A percentile compares a stretch with the other conserved stretches of the same genome.
These are phyloP conservation scores for Neosalanx taihuensis DNA, from an alignment of 2,797 vertebrate genomes.

Conservation along the genomic window DNA sequence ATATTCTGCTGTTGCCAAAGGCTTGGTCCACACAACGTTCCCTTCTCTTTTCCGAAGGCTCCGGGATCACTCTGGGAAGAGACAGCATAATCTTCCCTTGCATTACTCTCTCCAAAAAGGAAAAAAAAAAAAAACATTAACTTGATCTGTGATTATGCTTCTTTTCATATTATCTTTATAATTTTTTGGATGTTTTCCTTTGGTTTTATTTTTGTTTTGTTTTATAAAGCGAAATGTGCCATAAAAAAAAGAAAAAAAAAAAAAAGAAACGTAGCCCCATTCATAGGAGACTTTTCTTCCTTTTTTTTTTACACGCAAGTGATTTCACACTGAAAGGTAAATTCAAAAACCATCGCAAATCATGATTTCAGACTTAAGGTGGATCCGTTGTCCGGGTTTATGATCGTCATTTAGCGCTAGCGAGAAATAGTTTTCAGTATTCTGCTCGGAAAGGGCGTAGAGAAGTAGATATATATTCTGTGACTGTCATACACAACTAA, in stretches of 20 bases:
- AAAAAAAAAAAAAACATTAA: slow-evolving; percentile 59
- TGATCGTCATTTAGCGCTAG: slow-evolving; percentile 66
- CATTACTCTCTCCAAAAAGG: too few relatives aligned
- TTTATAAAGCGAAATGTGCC: slow-evolving; percentile 72
- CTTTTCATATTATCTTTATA: slow-evolving; percentile 60
- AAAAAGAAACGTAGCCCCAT: slow-evolving; percentile 57
- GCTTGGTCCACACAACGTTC: slow-evolving; percentile 71
- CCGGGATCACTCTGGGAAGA: slow-evolving; percentile 75
- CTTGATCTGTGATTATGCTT: slow-evolving; percentile 77
- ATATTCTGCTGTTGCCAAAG: slow-evolving; percentile 74
- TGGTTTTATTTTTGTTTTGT: slow-evolving; percentile 23
- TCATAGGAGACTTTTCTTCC: slow-evolving; percentile 48
- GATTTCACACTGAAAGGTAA: slow-evolving; percentile 63
- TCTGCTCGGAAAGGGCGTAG: slow-evolving; percentile 74
- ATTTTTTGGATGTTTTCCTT: background rate
- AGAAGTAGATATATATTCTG: slow-evolving; percentile 76
- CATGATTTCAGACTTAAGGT: slow-evolving; percentile 58
- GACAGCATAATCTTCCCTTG: slow-evolving; percentile 48
- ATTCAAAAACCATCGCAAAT: slow-evolving; percentile 57
- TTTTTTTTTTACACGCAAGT: slow-evolving; percentile 42
- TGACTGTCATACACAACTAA: slow-evolving; percentile 67
- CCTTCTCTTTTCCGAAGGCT: slow-evolving; percentile 73
- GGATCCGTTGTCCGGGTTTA: slow-evolving; percentile 61
- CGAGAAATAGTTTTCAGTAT: slow-evolving; percentile 75
- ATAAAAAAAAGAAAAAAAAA: slow-evolving; percentile 61